Evolutionary conservation across 2,113 vertebrate genomes (phyloP), one percentile per base, ranked within the genome.

Genomic region (Paradisaea rubra): DNA sequence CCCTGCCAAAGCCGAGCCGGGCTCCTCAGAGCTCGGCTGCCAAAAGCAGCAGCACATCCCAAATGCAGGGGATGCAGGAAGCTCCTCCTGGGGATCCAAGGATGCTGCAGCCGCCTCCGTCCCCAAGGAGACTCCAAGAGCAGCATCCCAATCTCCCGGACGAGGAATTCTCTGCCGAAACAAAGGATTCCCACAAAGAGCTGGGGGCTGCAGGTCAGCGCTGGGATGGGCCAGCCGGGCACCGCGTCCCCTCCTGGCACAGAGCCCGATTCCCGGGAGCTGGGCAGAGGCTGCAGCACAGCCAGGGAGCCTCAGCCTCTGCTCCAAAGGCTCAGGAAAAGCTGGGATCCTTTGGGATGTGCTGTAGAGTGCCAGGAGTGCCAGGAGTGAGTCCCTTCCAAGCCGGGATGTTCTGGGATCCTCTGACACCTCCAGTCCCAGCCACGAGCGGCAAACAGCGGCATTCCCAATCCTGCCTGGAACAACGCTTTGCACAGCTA

Each of bases 401-500:
- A 1, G 0, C 18, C 0, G 8, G 50, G 10, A 57, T 7, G 37
- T 64, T 44, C 69, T 14, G 76, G 52, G 44, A 52, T 66, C 8
- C 10, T 42, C 37, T 0, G 6, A 6, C 68, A 1, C 1, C 41
- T 64, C 70, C 44, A 0, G 0, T 1, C 84, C 15, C 64, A 15
- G 63, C 64, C 56, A 3, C 9, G 1, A 14, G 52, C 1, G 2
- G 30, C 59, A 31, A 25, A 10, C 72, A 28, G 3, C 5, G 0
- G 27, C 4, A 6, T 31, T 3, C 81, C 27, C 60, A 4, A 13
- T 7, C 45, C 77, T 5, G 20, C 27, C 77, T 4, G 30, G 23
- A 23, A 8, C n/a, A 13, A n/a, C 0, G 7, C 63, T 25, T 1
- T 5, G 19, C 30, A 3, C 23, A 0, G 69, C 37, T 31, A 1